phyloP scores from a whole-genome alignment of 2,113 vertebrate species.

The Chlorodrepanis virens region DNA sequence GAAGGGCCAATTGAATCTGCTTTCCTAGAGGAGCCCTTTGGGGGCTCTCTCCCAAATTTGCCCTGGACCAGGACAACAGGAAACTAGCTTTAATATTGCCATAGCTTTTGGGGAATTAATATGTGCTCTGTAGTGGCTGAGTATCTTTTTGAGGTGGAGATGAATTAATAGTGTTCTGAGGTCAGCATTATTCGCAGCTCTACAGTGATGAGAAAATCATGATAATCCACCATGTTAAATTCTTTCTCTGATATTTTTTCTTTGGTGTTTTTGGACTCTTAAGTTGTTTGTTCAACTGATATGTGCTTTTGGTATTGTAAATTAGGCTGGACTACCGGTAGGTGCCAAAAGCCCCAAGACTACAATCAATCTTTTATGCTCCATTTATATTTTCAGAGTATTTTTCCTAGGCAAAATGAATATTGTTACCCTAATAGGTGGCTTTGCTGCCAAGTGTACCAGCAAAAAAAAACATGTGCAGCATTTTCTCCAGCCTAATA shows the following conservation, averaged over 20 bases:
- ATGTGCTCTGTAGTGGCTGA: background rate
- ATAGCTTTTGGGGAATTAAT: background rate
- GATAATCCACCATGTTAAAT: background rate
- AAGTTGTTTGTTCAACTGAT: background rate
- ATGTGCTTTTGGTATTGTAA: background rate
- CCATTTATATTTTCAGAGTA: background rate
- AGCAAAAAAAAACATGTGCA: background rate
- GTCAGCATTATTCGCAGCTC: background rate
- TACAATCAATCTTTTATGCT: background rate
- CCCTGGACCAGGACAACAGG: too few relatives aligned
- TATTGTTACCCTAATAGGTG: background rate
- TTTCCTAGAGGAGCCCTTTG: too few relatives aligned
- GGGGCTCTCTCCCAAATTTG: too few relatives aligned
- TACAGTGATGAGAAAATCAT: background rate
- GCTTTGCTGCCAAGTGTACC: background rate
- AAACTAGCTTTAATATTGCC: background rate
- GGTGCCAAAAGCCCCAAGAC: background rate
- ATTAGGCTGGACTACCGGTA: background rate
- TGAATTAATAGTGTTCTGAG: background rate
- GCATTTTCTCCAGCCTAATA: background rate
- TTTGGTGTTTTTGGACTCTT: background rate
- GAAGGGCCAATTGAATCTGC: too few relatives aligned
- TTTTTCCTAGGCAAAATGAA: conserved; percentile 7
- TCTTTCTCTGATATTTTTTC: background rate
- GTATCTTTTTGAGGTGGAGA: background rate